phyloP scores from a whole-genome alignment of 1,140 invertebrate species.

The Halyomorpha halys region DNA sequence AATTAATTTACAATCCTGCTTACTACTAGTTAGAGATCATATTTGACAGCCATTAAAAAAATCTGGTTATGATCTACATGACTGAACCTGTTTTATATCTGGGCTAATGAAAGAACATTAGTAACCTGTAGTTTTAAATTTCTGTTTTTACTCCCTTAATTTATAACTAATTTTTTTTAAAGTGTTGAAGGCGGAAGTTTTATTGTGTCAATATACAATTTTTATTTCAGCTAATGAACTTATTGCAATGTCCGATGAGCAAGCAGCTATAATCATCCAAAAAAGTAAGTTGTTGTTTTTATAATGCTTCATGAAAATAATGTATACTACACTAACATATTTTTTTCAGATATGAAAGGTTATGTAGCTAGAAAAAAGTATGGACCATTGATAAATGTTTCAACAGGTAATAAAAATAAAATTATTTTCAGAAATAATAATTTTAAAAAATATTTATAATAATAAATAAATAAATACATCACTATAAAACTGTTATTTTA shows the following conservation, averaged over 20 bases:
- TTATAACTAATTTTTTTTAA: too few relatives aligned
- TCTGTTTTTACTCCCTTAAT: too few relatives aligned
- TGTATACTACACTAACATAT: not conserved
- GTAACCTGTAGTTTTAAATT: too few relatives aligned
- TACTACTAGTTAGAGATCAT: not conserved
- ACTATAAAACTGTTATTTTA: not conserved
- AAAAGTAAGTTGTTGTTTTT: constrained; percentile 46
- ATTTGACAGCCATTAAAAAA: not conserved
- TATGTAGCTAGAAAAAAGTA: constrained; percentile 54
- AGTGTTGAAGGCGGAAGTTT: not conserved
- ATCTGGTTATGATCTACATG: not conserved
- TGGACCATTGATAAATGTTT: constrained; percentile 45
- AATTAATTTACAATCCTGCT: not conserved
- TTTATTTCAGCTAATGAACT: constrained; percentile 8
- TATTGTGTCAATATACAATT: not conserved
- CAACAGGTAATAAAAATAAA: constrained; percentile 33
- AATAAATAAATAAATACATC: constrained; percentile 10
- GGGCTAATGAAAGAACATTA: too few relatives aligned
- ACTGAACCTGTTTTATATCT: too few relatives aligned
- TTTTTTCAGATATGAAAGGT: constrained; percentile 55
- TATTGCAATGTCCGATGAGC: constrained; percentile 39
- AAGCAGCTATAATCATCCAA: constrained; percentile 59
- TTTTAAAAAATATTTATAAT: too few relatives aligned
- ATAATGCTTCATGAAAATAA: not conserved
- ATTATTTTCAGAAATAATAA: not conserved